Percentiles rank a stretch among this genome's conserved stretches.
These are phyloP conservation scores for Norana najaformis DNA, from an alignment of 2,888 invertebrate species.

Conservation along the genomic window DNA sequence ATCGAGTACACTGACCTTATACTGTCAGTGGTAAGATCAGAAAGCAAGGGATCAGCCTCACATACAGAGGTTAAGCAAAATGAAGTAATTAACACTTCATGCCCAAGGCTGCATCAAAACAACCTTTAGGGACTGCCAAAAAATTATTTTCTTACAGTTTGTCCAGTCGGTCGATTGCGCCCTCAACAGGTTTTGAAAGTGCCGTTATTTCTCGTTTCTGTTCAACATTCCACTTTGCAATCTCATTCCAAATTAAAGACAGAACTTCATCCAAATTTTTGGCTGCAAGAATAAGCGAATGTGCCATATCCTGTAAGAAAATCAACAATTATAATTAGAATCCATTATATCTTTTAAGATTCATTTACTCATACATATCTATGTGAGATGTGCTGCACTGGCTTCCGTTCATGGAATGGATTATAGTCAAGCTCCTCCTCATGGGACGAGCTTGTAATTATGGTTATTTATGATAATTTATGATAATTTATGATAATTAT, in stretches of 20 bases:
- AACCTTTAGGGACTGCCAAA: neutral
- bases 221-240: constrained; percentile 9
- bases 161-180: neutral
- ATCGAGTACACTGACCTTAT: too few relatives aligned
- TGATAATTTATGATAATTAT: too few relatives aligned
- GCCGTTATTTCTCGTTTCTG: constrained; percentile 26
- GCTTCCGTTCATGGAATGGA: too few relatives aligned
- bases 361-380: neutral
- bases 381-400: neutral
- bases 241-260: constrained; percentile 17
- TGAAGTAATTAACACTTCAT: neutral
- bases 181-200: constrained; percentile 9
- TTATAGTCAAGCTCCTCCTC: too few relatives aligned
- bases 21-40: too few relatives aligned
- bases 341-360: neutral
- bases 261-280: neutral
- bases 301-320: neutral
- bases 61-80: neutral
- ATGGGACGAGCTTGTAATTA: too few relatives aligned
- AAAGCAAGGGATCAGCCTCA: neutral
- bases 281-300: neutral
- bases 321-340: neutral
- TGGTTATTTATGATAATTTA: too few relatives aligned
- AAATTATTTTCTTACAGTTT: constrained; percentile 15
- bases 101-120: neutral